Conservation (phyloP, 2,888 invertebrate species). For the Branchipolynoe longqiensis region DNA sequence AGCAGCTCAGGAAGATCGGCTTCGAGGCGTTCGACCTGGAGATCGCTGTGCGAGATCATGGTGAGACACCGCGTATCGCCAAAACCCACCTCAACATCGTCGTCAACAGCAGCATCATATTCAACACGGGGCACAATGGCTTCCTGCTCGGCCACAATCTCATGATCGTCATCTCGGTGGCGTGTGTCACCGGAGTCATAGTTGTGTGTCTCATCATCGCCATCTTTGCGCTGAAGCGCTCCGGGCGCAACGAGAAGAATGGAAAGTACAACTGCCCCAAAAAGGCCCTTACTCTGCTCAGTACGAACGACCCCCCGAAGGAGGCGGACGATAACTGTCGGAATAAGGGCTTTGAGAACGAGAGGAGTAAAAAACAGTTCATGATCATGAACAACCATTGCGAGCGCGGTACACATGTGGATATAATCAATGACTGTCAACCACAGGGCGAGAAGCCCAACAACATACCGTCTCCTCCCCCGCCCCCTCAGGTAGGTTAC, state of each 20-base stretch:
- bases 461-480: slow-evolving; percentile 31
- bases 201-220: slow-evolving; percentile 49
- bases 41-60: slow-evolving; percentile 60
- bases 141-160: slow-evolving; percentile 55
- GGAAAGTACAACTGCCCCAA: slow-evolving; percentile 51
- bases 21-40: slow-evolving; percentile 57
- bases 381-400: slow-evolving; percentile 49
- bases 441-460: not conserved
- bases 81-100: slow-evolving; percentile 60
- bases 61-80: slow-evolving; percentile 51
- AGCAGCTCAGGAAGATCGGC: slow-evolving; percentile 53
- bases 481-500: slow-evolving; percentile 30
- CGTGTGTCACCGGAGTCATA: slow-evolving; percentile 55
- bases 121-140: slow-evolving; percentile 19
- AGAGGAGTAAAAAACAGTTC: slow-evolving; percentile 47
- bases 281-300: slow-evolving; percentile 43
- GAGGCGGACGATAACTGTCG: slow-evolving; percentile 49
- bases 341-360: slow-evolving; percentile 51
- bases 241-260: slow-evolving; percentile 34
- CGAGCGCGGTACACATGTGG: slow-evolving; percentile 25
- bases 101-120: slow-evolving; percentile 60
- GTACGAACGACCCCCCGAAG: slow-evolving; percentile 42
- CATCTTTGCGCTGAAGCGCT: slow-evolving; percentile 32
- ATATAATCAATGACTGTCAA: slow-evolving; percentile 27
- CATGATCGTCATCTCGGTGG: slow-evolving; percentile 58